Evolutionary conservation across 2,888 invertebrate species (phyloP).

Genomic region (Aphrophora alni): DNA sequence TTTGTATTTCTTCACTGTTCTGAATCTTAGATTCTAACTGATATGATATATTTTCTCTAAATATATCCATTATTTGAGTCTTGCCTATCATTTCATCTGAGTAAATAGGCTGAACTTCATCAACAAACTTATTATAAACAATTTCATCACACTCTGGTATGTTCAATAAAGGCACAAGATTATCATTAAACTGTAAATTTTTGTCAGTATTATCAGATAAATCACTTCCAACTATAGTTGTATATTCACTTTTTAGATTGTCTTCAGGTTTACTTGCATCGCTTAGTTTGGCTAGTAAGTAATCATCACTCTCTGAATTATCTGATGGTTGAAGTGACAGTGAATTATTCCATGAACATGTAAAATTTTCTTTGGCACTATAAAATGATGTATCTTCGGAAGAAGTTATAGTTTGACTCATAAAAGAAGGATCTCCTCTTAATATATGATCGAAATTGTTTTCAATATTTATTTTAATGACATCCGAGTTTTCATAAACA

Average conservation of each 20-base stretch:
- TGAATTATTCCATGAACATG: not conserved
- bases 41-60: not conserved
- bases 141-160: not conserved
- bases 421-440: conserved; percentile 28
- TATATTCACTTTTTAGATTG: not conserved
- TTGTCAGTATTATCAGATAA: not conserved
- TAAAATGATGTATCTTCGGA: conserved; percentile 21
- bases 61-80: not conserved
- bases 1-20: not conserved
- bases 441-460: conserved; percentile 24
- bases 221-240: not conserved
- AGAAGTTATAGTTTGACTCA: conserved; percentile 2
- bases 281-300: not conserved
- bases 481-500: not conserved
- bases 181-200: not conserved
- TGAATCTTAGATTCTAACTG: not conserved
- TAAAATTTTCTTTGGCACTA: not conserved
- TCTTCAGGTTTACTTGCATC: not conserved
- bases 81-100: not conserved
- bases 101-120: not conserved
- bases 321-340: not conserved
- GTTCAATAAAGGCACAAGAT: not conserved
- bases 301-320: not conserved
- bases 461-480: conserved; percentile 16
- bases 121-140: not conserved